A percentile compares a stretch with the other conserved stretches of the same genome.
phyloP scores from a whole-genome alignment of 2,113 vertebrate species.

The Hyla sarda region DNA sequence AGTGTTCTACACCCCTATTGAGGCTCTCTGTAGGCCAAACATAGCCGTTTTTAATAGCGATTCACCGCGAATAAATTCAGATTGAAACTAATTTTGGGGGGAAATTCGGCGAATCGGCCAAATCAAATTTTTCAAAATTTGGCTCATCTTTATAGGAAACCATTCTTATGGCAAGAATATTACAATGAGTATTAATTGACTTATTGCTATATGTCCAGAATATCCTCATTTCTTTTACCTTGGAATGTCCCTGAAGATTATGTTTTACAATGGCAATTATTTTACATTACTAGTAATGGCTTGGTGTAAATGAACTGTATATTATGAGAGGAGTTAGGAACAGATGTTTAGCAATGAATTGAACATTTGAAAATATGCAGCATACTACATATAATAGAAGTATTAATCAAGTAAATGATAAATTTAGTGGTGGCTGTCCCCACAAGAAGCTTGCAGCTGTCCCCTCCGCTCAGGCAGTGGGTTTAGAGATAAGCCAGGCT shows the following conservation, averaged over 20 bases:
- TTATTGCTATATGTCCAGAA: neutral
- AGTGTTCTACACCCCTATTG: too few species aligned
- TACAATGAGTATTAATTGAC: neutral
- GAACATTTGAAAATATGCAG: slow-evolving; percentile 15
- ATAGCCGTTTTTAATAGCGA: too few species aligned
- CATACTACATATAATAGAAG: neutral
- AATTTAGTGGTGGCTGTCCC: slow-evolving; percentile 50
- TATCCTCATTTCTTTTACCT: neutral
- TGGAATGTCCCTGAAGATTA: neutral
- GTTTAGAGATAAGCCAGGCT: slow-evolving; percentile 55
- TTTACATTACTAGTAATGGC: neutral
- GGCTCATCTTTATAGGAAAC: too few species aligned
- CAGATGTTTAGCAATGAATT: too few species aligned
- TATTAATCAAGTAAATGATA: slow-evolving; percentile 52
- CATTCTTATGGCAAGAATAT: neutral
- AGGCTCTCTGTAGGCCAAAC: too few species aligned
- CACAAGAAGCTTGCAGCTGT: slow-evolving; percentile 56
- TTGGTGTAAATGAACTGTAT: neutral
- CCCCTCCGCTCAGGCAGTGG: slow-evolving; percentile 45
- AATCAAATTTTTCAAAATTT: too few species aligned
- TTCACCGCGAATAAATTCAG: too few species aligned
- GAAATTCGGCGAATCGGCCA: too few species aligned
- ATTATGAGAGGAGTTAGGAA: neutral
- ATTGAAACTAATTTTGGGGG: too few species aligned
- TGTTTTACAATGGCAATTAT: neutral